Base-by-base conservation (phyloP, 2,888 invertebrate species). In the Amiota communis region DNA sequence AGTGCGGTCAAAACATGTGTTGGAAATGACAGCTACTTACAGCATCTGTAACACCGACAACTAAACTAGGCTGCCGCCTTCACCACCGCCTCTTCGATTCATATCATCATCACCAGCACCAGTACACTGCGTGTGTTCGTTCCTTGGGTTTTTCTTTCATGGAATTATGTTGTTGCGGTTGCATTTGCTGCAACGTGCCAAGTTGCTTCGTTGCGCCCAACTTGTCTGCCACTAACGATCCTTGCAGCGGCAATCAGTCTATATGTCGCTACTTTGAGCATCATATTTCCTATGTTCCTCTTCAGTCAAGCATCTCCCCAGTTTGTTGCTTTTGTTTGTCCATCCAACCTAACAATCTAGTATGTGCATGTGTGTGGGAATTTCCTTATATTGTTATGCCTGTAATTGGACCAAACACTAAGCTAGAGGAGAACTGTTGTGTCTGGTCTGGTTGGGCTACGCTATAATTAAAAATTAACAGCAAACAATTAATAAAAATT, bases 1-100 rank as follows among this genome's bases (percentile, higher is more conserved):
- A 83, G 74, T 80, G 88, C 87, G 90, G 89, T 90, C 89, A 89
- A 90, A 89, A 89, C 89, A 89, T 89, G 87, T 89, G 90, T 88
- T 88, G 82, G 88, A 89, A 86, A 78, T 88, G 89, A 89, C 89
- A 89, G 88, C 86, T 84, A 85, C 87, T 87, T 86, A 86, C 86
- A 80, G 87, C 85, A 85, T 86, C 81, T 86, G 84, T 81, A 86
- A 84, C 81, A 80, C 82, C 81, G 84, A 79, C 80, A 76, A 76
- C 81, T 48, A 15, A n/a, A 46, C n/a, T 53, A 59, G 61, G 9
- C 71, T 57, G 57, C 57, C 57, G 57, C n/a, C 15, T 57, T 15
- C 4, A 13, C 76, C 78, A 74, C 63, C 75, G 64, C 75, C 63
- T 65, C 64, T 56, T 20, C 71, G n/a, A n/a, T 67, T 71, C 65